These are phyloP conservation scores for Caenorhabditis uteleia DNA, from an alignment of 2,888 invertebrate genomes.

Conservation along the genomic window DNA sequence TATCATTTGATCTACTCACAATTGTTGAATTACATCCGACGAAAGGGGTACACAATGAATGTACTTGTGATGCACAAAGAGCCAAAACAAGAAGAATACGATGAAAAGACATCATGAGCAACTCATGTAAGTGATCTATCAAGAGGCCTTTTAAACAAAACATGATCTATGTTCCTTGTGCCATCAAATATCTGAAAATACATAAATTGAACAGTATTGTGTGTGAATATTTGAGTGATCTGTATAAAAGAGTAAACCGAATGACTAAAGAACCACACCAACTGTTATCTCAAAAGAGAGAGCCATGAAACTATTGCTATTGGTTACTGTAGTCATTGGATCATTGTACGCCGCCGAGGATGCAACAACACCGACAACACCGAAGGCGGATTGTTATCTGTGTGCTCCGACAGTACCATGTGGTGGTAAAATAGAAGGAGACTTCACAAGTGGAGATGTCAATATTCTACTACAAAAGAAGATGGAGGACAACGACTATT, in stretches of 20 bases:
- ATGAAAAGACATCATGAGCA: too few relatives aligned
- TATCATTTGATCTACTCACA: background rate
- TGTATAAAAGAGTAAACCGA: too few relatives aligned
- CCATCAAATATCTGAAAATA: too few relatives aligned
- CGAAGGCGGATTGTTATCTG: conserved; percentile 16
- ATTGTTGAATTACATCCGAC: conserved; percentile 24
- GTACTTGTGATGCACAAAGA: conserved; percentile 9
- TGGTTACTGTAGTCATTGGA: too few relatives aligned
- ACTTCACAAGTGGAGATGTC: conserved; percentile 21
- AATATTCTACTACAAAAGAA: conserved; percentile 21
- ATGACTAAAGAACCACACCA: too few relatives aligned
- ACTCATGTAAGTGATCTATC: too few relatives aligned
- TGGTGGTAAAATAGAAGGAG: conserved; percentile 23
- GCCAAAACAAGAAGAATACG: conserved; percentile 18
- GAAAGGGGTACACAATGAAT: conserved; percentile 28
- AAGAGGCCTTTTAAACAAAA: too few relatives aligned
- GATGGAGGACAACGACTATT: conserved; percentile 22
- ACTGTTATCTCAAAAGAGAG: too few relatives aligned
- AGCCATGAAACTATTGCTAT: too few relatives aligned
- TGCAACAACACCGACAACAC: conserved; percentile 2
- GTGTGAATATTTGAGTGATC: conserved; percentile 19
- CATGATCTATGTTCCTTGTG: too few relatives aligned
- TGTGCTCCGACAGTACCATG: conserved; percentile 25
- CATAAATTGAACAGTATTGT: too few relatives aligned
- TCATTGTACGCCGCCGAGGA: background rate